Percentiles rank a stretch among this genome's conserved stretches.
phyloP scores from a whole-genome alignment of 2,888 invertebrate genomes.

The Pandemis heparana region DNA sequence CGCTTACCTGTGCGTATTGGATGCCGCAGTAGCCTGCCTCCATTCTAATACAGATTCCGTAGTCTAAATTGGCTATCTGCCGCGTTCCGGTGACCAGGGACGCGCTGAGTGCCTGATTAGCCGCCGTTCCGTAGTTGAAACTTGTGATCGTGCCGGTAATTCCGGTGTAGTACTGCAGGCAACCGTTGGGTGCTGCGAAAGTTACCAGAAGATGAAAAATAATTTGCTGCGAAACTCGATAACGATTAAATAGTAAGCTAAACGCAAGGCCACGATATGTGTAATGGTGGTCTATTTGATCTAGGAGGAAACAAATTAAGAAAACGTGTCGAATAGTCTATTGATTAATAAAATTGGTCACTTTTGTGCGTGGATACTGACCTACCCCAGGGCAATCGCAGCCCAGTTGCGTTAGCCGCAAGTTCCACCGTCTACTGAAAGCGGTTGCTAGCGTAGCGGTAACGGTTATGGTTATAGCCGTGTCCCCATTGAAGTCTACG shows the following conservation, averaged over 20 bases:
- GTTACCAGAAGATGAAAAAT: not conserved
- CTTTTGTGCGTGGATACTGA: slow-evolving; percentile 55
- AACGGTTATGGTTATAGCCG: slow-evolving; percentile 88
- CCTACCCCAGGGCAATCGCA: slow-evolving; percentile 90
- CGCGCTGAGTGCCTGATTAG: slow-evolving; percentile 83
- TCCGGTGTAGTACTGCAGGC: slow-evolving; percentile 90
- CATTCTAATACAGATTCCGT: slow-evolving; percentile 92
- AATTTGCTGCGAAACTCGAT: too few species aligned
- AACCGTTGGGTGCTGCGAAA: slow-evolving; percentile 90
- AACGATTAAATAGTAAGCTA: too few species aligned
- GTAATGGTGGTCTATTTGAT: too few species aligned
- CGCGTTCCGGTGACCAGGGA: slow-evolving; percentile 88
- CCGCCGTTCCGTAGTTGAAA: slow-evolving; percentile 90
- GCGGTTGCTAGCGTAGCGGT: slow-evolving; percentile 86
- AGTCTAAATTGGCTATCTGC: slow-evolving; percentile 89
- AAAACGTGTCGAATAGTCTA: too few species aligned
- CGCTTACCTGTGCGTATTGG: slow-evolving; percentile 85
- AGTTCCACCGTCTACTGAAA: slow-evolving; percentile 90
- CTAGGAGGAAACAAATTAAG: too few species aligned
- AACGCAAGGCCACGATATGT: too few species aligned
- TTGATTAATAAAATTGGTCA: too few species aligned
- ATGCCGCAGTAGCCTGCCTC: slow-evolving; percentile 90
- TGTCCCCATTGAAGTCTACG: slow-evolving; percentile 89
- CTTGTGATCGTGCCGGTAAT: slow-evolving; percentile 88
- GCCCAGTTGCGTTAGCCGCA: slow-evolving; percentile 89